phyloP scores from a whole-genome alignment of 2,113 vertebrate species.

The Neoarius graeffei region DNA sequence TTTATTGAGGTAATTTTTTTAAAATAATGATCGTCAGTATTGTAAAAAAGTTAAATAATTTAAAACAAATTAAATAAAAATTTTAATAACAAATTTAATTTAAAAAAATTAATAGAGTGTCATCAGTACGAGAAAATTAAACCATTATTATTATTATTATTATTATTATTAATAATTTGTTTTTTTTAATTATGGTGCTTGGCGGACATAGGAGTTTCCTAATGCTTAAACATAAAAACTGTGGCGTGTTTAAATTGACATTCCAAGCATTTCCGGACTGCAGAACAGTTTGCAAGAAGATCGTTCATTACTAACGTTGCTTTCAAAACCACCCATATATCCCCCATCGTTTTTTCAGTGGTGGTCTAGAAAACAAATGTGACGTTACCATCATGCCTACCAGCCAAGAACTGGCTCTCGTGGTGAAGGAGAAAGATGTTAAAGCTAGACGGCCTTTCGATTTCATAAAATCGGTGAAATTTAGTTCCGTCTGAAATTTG shows the following conservation, averaged over 20 bases:
- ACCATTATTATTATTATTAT: too few species aligned
- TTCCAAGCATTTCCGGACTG: background rate
- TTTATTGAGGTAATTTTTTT: background rate
- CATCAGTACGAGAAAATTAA: too few species aligned
- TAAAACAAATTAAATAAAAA: too few species aligned
- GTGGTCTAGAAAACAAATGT: background rate
- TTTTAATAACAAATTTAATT: too few species aligned
- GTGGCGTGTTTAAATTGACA: background rate
- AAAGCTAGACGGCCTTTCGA: too few species aligned
- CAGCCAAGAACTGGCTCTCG: background rate
- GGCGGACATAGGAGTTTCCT: background rate
- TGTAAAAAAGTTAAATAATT: too few species aligned
- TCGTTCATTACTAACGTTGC: background rate
- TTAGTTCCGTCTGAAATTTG: too few species aligned
- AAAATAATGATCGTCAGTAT: background rate
- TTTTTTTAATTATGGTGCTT: too few species aligned
- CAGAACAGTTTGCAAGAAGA: background rate
- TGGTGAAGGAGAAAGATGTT: background rate
- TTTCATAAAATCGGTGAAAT: too few species aligned
- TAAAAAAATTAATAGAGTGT: too few species aligned
- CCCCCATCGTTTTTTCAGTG: background rate
- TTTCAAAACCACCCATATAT: background rate
- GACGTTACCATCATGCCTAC: background rate
- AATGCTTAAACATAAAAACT: background rate
- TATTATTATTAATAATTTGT: too few species aligned